These are phyloP conservation scores for Hepsetus odoe DNA, from an alignment of 2,113 vertebrate species.

Conservation along the genomic window DNA sequence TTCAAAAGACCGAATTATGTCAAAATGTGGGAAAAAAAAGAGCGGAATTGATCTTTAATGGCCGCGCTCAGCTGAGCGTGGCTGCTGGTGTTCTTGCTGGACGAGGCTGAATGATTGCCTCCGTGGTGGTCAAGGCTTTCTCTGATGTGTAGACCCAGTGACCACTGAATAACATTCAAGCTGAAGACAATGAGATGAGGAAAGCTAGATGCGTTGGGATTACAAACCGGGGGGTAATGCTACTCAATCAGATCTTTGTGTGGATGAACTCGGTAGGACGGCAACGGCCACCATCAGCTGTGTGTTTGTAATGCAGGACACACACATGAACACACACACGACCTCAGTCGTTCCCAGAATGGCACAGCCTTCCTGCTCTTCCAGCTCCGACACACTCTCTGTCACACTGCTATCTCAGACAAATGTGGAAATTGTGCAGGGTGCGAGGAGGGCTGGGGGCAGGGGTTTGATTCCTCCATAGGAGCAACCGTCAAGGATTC, in stretches of 20 bases:
- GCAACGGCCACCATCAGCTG: slow-evolving; percentile 71
- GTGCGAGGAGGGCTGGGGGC: background rate
- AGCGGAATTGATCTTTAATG: background rate
- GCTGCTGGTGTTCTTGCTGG: background rate
- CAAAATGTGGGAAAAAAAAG: too few relatives aligned
- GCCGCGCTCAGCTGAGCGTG: background rate
- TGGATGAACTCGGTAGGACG: slow-evolving; percentile 65
- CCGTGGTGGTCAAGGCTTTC: background rate
- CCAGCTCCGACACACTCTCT: slow-evolving; percentile 31
- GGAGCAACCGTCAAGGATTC: too few relatives aligned
- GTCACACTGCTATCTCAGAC: slow-evolving; percentile 15
- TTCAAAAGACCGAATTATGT: too few relatives aligned
- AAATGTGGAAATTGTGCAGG: background rate
- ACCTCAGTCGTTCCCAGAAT: slow-evolving; percentile 2
- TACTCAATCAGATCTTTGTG: slow-evolving; percentile 75
- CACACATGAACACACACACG: slow-evolving; percentile 55
- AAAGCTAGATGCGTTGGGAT: slow-evolving; percentile 44
- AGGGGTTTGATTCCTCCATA: background rate
- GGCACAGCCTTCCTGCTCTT: background rate
- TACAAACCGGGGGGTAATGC: slow-evolving; percentile 39
- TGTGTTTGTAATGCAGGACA: slow-evolving; percentile 73
- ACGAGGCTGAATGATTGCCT: background rate
- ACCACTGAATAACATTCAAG: background rate
- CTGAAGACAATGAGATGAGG: background rate
- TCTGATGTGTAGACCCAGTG: background rate